phyloP scores from a whole-genome alignment of 2,113 vertebrate genomes.

The Hyaena hyaena region DNA sequence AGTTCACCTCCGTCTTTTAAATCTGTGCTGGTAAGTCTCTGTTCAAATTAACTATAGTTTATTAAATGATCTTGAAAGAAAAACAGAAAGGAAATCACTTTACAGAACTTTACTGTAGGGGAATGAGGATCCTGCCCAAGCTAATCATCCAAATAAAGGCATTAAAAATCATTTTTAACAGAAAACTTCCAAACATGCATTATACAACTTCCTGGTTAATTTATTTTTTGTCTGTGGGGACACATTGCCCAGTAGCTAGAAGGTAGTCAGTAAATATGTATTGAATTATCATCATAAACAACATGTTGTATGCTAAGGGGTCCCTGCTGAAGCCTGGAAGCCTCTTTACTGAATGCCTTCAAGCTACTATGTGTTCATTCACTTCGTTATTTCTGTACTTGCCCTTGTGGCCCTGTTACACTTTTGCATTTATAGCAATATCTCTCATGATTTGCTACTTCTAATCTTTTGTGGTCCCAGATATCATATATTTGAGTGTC shows the following conservation, averaged over 20 bases:
- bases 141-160: neutral
- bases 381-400: neutral
- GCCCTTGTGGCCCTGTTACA: neutral
- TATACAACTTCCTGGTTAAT: slow-evolving; percentile 1
- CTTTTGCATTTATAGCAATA: neutral
- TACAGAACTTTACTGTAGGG: neutral
- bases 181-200: neutral
- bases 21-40: neutral
- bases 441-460: slow-evolving; percentile 37
- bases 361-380: neutral
- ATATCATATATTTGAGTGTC: slow-evolving; percentile 15
- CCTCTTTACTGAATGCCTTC: neutral
- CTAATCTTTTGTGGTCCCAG: neutral
- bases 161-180: slow-evolving; percentile 33
- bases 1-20: neutral
- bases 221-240: slow-evolving; percentile 22
- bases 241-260: neutral
- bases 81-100: slow-evolving; percentile 28
- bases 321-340: neutral
- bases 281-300: neutral
- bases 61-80: slow-evolving; percentile 33
- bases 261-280: neutral
- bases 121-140: neutral
- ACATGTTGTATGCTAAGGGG: neutral
- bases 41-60: neutral